Evolutionary conservation across 2,113 vertebrate genomes (phyloP).

Genomic region (Lipotes vexillifer): DNA sequence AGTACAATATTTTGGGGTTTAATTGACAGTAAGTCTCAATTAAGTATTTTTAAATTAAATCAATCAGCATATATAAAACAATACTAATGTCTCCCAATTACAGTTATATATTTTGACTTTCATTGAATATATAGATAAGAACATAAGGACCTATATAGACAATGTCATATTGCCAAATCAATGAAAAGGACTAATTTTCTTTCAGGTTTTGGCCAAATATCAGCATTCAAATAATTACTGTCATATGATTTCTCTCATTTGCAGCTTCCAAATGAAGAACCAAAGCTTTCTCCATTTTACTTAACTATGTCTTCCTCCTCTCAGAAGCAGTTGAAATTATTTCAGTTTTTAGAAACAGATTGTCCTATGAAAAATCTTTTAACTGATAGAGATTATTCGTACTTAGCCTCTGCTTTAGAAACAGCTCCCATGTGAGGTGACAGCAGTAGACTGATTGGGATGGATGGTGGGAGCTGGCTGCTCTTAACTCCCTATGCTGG

Average conservation of each 20-base stretch:
- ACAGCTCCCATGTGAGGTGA: slow-evolving; percentile 28
- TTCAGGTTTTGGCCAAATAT: neutral
- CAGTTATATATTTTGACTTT: neutral
- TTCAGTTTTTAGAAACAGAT: neutral
- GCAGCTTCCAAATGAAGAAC: slow-evolving; percentile 4
- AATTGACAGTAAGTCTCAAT: neutral
- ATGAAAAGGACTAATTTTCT: neutral
- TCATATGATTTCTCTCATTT: neutral
- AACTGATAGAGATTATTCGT: slow-evolving; percentile 34
- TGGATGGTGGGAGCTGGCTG: slow-evolving; percentile 8
- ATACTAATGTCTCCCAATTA: neutral
- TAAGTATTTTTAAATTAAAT: slow-evolving; percentile 27
- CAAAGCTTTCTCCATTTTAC: neutral
- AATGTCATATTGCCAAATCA: neutral
- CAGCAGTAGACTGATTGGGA: slow-evolving; percentile 17
- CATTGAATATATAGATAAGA: neutral
- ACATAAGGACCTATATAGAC: neutral
- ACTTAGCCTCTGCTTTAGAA: slow-evolving; percentile 35
- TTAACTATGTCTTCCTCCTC: neutral
- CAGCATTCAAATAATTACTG: neutral
- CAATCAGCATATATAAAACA: neutral
- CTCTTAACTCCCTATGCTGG: slow-evolving; percentile 31
- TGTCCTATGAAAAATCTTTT: neutral
- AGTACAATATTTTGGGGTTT: neutral
- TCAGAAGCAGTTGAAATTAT: neutral